Evolutionary conservation across 1,140 invertebrate genomes (phyloP).

Genomic region (Lepidostoma basale): DNA sequence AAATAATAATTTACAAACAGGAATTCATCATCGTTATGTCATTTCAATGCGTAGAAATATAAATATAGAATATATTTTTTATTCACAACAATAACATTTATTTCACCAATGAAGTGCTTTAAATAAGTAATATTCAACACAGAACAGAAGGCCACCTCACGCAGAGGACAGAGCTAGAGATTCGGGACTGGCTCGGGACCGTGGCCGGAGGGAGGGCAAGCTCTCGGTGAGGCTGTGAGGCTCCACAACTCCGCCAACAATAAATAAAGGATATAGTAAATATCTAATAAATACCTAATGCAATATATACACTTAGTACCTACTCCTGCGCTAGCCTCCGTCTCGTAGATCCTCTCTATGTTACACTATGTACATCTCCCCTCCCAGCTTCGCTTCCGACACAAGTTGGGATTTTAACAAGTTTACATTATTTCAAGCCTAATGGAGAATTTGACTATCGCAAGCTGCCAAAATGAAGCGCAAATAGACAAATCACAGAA

Average conservation of each 20-base stretch:
- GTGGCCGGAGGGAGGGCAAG: no score
- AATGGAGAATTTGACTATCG: no score
- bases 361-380: no score
- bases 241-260: constrained; percentile 35
- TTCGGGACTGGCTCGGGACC: not conserved
- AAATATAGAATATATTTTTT: constrained; percentile 8
- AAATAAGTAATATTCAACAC: constrained; percentile 17
- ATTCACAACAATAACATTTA: constrained; percentile 27
- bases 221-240: no score
- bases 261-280: constrained; percentile 44
- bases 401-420: no score
- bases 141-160: no score
- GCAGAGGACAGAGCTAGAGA: not conserved
- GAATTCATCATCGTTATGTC: not conserved
- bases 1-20: constrained; percentile 14
- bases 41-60: constrained; percentile 19
- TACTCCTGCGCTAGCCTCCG: no score
- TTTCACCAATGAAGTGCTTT: constrained; percentile 21
- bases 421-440: no score
- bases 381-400: no score
- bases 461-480: no score
- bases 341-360: no score
- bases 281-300: constrained; percentile 45
- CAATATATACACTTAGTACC: constrained; percentile 40
- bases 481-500: no score